Evolutionary conservation across 2,888 invertebrate species (phyloP).

Genomic region (Steromphala cineraria): DNA sequence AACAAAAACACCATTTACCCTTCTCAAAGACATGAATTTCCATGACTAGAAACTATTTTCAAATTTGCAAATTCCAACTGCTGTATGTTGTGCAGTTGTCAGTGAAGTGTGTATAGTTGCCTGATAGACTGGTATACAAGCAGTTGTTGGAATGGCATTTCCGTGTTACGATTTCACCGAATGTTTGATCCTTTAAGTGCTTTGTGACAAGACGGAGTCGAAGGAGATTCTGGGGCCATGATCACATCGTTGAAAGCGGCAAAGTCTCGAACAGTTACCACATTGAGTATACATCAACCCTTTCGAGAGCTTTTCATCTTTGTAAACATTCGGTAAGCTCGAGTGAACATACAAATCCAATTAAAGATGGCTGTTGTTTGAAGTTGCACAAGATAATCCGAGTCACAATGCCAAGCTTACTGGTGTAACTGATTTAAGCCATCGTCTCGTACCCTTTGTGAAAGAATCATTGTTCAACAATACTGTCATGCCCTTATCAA

Average conservation of each 20-base stretch:
- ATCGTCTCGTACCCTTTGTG: too few species aligned
- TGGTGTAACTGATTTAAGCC: not conserved
- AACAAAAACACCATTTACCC: too few species aligned
- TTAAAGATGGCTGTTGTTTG: not conserved
- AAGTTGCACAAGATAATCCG: not conserved
- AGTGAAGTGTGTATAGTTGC: too few species aligned
- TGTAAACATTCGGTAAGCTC: not conserved
- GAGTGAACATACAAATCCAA: not conserved
- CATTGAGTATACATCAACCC: not conserved
- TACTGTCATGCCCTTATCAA: too few species aligned
- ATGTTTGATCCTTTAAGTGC: constrained; percentile 14
- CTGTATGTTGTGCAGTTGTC: too few species aligned
- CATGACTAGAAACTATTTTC: too few species aligned
- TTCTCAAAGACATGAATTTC: too few species aligned
- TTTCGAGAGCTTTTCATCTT: not conserved
- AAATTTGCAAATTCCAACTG: too few species aligned
- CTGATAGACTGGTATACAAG: not conserved
- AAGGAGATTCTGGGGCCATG: not conserved
- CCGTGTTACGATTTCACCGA: not conserved
- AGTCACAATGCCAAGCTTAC: not conserved
- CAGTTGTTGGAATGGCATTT: not conserved
- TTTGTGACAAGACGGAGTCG: not conserved
- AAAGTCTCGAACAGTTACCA: not conserved
- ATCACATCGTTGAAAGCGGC: not conserved
- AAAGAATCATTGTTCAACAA: too few species aligned